These are phyloP conservation scores for Clunio marinus DNA, from an alignment of 2,888 invertebrate species.

Conservation along the genomic window DNA sequence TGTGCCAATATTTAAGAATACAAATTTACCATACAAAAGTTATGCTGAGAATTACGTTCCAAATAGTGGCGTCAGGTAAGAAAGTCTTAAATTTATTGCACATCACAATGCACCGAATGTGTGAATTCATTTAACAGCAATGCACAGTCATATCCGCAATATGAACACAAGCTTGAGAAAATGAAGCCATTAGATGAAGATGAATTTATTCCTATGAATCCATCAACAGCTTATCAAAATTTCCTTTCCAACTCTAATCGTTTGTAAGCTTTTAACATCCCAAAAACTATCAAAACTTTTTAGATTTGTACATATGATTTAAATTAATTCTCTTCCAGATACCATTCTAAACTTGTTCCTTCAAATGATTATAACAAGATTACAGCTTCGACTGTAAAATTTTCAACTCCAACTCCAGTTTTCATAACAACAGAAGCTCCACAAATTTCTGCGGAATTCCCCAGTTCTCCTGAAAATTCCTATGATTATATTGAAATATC, in stretches of 20 bases:
- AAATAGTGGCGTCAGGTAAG: background rate
- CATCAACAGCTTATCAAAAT: background rate
- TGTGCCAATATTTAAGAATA: constrained; percentile 49
- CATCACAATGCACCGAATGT: background rate
- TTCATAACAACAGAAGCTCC: background rate
- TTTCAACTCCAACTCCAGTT: background rate
- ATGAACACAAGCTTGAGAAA: background rate
- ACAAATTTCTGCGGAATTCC: too few species aligned
- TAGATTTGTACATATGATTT: background rate
- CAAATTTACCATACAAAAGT: constrained; percentile 37
- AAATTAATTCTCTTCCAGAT: constrained; percentile 5
- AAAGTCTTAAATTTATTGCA: background rate
- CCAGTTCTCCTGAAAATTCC: too few species aligned
- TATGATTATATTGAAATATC: constrained; percentile 40
- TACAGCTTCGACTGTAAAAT: too few species aligned
- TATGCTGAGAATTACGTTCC: constrained; percentile 33
- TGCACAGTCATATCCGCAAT: background rate
- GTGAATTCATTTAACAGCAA: background rate
- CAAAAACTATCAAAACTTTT: background rate
- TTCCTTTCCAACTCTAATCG: background rate
- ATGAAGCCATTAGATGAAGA: constrained; percentile 7
- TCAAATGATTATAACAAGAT: background rate
- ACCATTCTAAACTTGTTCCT: background rate
- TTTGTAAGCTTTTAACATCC: constrained; percentile 2
- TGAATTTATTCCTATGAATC: constrained; percentile 10